Base-by-base conservation (phyloP, 2,888 invertebrate genomes). In the Chrysodeixis includens region DNA sequence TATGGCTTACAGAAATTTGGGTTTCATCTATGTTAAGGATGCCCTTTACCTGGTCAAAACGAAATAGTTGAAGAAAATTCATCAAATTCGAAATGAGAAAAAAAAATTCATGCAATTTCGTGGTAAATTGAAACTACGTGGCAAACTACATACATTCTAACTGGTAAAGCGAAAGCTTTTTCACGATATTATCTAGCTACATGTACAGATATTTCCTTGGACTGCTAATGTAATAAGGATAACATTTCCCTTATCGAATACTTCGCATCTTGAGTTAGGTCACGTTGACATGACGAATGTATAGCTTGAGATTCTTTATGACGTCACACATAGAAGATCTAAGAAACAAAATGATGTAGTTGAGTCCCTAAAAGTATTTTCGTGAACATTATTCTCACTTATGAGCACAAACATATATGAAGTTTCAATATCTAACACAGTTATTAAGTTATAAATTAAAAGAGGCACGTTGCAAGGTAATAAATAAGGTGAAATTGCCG, bases 381-480 rank as follows among this genome's bases (percentile, higher is more conserved):
- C 20, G 18, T 18, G 46, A 20, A 20, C 46, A 20, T 49, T 49
- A 49, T 49, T 49, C 10, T 30, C 16, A 30, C 14, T 22, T 53
- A 22, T 53, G 12, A 22, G 30, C 30, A 26, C 12, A 26, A 53
- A 35, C 8, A 53, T 54, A 69, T 54, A 69, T 60, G 62, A 30
- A 52, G 52, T 74, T 69, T 68, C 78, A 76, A 83, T 83, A 79
- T 65, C 51, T 53, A 59, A 30, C 66, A 74, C 62, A 68, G 76
- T 86, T 83, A 83, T 82, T 80, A 82, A 78, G 79, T 78, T 76
- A 83, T 87, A 84, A 86, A 86, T 87, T 84, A 71, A 77, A 74
- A 74, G 70, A 65, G 66, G 64, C 70, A 59, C 76, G 76, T 76
- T 71, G 60, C 71, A 67, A 40, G 51, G 74, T 73, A 59, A 79